These are phyloP conservation scores for Heliconius hewitsoni DNA, from an alignment of 1,140 invertebrate species.

Conservation along the genomic window DNA sequence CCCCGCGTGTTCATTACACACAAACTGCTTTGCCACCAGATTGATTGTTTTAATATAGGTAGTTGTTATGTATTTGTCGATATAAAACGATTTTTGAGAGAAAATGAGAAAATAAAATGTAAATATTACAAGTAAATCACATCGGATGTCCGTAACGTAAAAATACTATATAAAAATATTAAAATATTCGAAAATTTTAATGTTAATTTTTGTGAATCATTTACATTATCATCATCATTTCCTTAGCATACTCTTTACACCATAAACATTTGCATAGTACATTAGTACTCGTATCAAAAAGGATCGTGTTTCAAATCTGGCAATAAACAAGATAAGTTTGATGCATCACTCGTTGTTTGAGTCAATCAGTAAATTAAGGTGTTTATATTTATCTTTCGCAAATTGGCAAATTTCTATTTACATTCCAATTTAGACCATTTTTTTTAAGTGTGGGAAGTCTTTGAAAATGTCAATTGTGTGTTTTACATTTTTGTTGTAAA, in stretches of 20 bases:
- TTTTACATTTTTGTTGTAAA: too few relatives aligned
- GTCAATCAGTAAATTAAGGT: slow-evolving; percentile 41
- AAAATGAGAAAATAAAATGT: too few relatives aligned
- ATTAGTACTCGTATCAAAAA: background rate
- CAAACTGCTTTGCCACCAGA: slow-evolving; percentile 56
- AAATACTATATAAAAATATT: too few relatives aligned
- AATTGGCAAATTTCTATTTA: background rate
- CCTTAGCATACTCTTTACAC: background rate
- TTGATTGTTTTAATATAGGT: slow-evolving; percentile 62
- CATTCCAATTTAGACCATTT: too few relatives aligned
- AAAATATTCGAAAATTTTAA: background rate
- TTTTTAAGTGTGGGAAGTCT: too few relatives aligned
- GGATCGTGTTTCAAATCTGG: slow-evolving; percentile 33
- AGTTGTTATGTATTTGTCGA: too few relatives aligned
- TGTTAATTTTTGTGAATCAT: background rate
- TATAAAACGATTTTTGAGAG: too few relatives aligned
- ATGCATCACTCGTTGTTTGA: slow-evolving; percentile 31
- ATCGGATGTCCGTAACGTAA: too few relatives aligned
- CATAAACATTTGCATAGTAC: background rate
- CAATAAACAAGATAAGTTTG: slow-evolving; percentile 34
- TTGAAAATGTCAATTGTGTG: too few relatives aligned
- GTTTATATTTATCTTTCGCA: slow-evolving; percentile 30
- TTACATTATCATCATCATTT: background rate
- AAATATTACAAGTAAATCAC: background rate
- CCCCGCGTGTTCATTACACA: slow-evolving; percentile 67